A percentile compares a stretch with the other conserved stretches of the same genome.
phyloP scores from a whole-genome alignment of 2,888 invertebrate genomes.

The Apodemia hepburni region DNA sequence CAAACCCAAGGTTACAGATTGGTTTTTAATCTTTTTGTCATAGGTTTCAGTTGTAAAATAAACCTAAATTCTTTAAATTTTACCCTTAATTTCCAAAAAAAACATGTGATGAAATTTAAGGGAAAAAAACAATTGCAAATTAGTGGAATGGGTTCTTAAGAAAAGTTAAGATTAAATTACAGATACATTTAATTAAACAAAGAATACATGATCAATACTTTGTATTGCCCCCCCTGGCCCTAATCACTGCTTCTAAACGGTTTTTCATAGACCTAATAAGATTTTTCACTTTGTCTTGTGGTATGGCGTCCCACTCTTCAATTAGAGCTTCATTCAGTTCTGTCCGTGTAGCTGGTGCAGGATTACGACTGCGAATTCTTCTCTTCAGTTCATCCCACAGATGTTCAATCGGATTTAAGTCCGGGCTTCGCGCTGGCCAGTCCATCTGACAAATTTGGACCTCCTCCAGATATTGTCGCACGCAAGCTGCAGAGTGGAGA shows the following conservation, averaged over 20 bases:
- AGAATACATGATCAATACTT: not conserved
- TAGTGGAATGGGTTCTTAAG: not conserved
- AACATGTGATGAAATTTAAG: not conserved
- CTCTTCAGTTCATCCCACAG: not conserved
- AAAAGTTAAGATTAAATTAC: slow-evolving; percentile 1
- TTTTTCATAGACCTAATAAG: slow-evolving; percentile 4
- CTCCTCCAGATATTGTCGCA: not conserved
- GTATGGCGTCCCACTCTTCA: not conserved
- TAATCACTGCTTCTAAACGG: slow-evolving; percentile 8
- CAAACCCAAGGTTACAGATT: slow-evolving; percentile 2
- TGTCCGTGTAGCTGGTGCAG: not conserved
- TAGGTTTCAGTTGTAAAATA: slow-evolving; percentile 4
- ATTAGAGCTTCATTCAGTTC: not conserved
- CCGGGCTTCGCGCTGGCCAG: not conserved
- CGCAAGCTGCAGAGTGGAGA: not conserved
- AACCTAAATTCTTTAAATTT: not conserved
- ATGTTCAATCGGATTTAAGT: not conserved
- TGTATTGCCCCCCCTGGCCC: slow-evolving; percentile 1
- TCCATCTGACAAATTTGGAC: not conserved
- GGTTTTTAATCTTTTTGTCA: slow-evolving; percentile 8
- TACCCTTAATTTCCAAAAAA: not conserved
- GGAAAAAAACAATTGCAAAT: slow-evolving; percentile 1
- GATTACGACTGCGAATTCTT: not conserved
- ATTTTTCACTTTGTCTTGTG: slow-evolving; percentile 8
- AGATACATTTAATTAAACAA: slow-evolving; percentile 4